Percentiles rank a stretch among this genome's conserved stretches.
Evolutionary conservation across 2,797 vertebrate species (phyloP).

Genomic region (Phrynocephalus guinanensis): DNA sequence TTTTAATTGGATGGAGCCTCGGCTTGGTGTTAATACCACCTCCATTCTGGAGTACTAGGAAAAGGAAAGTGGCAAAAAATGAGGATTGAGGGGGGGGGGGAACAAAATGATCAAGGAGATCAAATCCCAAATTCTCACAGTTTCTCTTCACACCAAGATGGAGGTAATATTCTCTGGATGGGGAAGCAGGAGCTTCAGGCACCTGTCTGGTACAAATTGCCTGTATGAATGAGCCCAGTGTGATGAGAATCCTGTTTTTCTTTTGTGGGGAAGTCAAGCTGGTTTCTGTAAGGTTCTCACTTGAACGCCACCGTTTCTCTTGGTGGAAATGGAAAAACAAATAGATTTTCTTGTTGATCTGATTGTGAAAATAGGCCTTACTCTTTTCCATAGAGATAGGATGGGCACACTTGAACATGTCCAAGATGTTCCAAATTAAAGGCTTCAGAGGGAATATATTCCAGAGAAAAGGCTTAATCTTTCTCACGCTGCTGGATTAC

Average conservation of each 20-base stretch:
- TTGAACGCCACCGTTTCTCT: background rate
- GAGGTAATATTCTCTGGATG: no score
- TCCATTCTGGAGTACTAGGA: no score
- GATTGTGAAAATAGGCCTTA: background rate
- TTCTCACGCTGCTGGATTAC: background rate
- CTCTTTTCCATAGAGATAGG: background rate
- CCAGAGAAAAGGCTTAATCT: background rate
- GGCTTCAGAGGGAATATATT: background rate
- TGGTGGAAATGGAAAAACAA: background rate
- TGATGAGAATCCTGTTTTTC: background rate
- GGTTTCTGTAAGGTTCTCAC: background rate
- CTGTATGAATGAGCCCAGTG: no score
- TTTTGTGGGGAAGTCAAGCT: background rate
- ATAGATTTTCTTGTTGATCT: background rate
- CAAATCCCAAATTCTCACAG: no score
- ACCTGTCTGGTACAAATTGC: no score
- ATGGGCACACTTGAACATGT: background rate
- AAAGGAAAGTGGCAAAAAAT: no score
- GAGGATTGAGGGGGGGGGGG: no score
- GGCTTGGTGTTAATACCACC: no score
- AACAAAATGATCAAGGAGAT: no score
- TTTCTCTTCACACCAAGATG: no score
- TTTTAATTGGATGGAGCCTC: no score
- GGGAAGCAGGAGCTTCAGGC: no score
- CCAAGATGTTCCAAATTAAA: slow-evolving; percentile 4